Conservation (phyloP, 2,797 vertebrate genomes). For the Thripadectes ignobilis region DNA sequence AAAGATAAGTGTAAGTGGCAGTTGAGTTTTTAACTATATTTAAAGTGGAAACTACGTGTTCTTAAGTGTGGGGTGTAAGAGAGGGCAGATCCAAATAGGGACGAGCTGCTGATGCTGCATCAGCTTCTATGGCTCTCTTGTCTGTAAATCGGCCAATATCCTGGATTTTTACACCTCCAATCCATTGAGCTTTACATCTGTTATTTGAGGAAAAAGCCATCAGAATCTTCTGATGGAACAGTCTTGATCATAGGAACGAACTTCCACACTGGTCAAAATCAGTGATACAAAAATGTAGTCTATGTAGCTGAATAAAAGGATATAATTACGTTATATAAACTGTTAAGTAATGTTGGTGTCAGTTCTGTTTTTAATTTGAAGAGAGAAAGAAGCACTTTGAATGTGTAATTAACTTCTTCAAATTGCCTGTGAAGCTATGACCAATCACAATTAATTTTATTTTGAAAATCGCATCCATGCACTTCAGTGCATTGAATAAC, state of each 20-base stretch:
- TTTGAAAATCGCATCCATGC: neutral
- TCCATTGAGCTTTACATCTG: neutral
- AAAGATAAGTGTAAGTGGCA: neutral
- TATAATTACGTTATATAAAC: constrained; percentile 22
- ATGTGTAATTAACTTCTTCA: constrained; percentile 42
- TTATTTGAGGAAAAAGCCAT: neutral
- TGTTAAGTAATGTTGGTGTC: constrained; percentile 12
- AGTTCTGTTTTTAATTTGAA: constrained; percentile 19
- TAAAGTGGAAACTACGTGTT: neutral
- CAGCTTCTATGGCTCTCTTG: neutral
- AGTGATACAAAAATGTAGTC: neutral
- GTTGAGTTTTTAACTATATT: neutral
- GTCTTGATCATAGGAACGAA: neutral
- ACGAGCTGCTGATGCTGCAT: neutral
- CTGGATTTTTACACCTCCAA: neutral
- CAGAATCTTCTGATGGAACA: neutral
- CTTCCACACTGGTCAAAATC: neutral
- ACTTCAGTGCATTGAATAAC: neutral
- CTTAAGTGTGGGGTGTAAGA: neutral
- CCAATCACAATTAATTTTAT: constrained; percentile 32
- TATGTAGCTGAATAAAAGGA: neutral
- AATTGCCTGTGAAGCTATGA: constrained; percentile 16
- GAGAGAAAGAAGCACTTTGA: constrained; percentile 9
- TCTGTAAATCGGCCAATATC: neutral
- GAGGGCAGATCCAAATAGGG: neutral